Base-by-base conservation (phyloP, 2,113 vertebrate species). In the Lepidiolamprologus cunningtoni region DNA sequence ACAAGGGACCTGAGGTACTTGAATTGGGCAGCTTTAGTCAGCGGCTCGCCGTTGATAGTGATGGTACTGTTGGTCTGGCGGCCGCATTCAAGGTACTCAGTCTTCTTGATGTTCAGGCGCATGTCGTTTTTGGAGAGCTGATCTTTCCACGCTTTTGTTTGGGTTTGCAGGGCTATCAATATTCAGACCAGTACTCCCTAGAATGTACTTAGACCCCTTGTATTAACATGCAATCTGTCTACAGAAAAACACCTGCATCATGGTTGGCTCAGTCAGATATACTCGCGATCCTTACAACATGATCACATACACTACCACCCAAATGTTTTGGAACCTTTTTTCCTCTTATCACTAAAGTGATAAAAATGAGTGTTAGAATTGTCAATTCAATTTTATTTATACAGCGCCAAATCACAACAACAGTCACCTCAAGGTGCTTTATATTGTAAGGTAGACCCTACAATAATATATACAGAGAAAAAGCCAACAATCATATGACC, bases 61-160 rank as follows among this genome's bases (percentile, higher is more conserved):
- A 53, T 53, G 19, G 9, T 53, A 53, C 19, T 53, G 19, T 53
- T 53, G 52, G 9, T 53, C 19, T 53, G 1, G 5, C 0, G 52
- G 1, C 19, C 19, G 0, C 3, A 53, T 52, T 52, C 50, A n/a
- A 52, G 50, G 50, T n/a, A 10, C 50, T 52, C 50, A 52, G 5
- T n/a, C 50, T 11, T 21, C 9, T 21, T 53, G 19, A 21, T 21
- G 52, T 53, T 53, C 19, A 53, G 19, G 9, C 52, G 1, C 19
- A 21, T 21, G 3, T 19, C 0, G 5, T 53, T 53, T 53, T 53
- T 21, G 19, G 19, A 53, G 52, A 53, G 52, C 52, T 5, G 9
- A 21, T 21, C 52, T 21, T 53, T 21, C 9, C 3, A 0, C 52
- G 1, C 19, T 53, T 53, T 9, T 6, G 50, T 53, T 53, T 0